Conservation (phyloP, 2,888 invertebrate genomes). For the Craniophora ligustri region DNA sequence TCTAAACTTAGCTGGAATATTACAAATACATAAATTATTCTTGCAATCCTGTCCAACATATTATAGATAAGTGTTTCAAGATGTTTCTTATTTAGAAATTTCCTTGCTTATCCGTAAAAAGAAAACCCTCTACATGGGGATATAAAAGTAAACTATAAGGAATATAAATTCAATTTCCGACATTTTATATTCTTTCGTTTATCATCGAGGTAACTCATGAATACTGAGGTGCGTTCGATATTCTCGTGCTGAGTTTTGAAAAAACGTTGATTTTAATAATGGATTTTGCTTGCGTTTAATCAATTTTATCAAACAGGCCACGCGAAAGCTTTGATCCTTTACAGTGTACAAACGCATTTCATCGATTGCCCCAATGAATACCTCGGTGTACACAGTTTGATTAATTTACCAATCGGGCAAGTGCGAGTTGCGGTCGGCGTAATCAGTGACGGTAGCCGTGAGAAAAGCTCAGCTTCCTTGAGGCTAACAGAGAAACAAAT, state of each 20-base stretch:
- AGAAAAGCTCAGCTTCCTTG: neutral
- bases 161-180: slow-evolving; percentile 47
- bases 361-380: slow-evolving; percentile 20
- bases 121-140: slow-evolving; percentile 15
- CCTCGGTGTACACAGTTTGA: neutral
- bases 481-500: no score
- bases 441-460: neutral
- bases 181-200: slow-evolving; percentile 41
- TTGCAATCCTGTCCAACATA: no score
- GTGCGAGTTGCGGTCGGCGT: neutral
- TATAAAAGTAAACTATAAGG: slow-evolving; percentile 43
- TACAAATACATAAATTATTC: no score
- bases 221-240: slow-evolving; percentile 28
- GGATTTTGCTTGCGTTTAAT: slow-evolving; percentile 40
- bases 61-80: no score
- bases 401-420: neutral
- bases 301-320: slow-evolving; percentile 39
- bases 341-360: slow-evolving; percentile 27
- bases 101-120: neutral
- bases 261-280: slow-evolving; percentile 38
- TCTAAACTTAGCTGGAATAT: no score
- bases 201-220: slow-evolving; percentile 43
- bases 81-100: no score
- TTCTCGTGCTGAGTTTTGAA: slow-evolving; percentile 33
- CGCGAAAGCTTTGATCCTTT: slow-evolving; percentile 25